A percentile compares a stretch with the other conserved stretches of the same genome.
phyloP scores from a whole-genome alignment of 2,888 invertebrate genomes.

The Drosophila fulvimacula region DNA sequence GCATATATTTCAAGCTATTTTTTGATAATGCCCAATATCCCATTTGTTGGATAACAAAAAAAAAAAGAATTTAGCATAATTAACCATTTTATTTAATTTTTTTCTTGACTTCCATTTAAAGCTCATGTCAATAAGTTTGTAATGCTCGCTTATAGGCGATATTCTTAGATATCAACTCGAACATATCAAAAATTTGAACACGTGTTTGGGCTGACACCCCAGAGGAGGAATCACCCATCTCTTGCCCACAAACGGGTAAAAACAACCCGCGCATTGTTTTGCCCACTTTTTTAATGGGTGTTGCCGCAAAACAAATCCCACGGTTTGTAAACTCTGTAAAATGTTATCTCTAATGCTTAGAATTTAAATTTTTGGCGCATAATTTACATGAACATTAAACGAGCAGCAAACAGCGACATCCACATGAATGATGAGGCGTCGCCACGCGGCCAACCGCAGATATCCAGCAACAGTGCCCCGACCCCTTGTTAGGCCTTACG shows the following conservation, averaged over 20 bases:
- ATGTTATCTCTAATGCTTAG: conserved; percentile 72
- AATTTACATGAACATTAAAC: conserved; percentile 78
- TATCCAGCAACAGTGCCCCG: conserved; percentile 42
- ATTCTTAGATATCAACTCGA: not conserved
- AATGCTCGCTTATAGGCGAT: conserved; percentile 32
- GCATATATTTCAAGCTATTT: not conserved
- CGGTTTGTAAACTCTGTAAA: conserved; percentile 73
- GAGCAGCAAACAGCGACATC: conserved; percentile 52
- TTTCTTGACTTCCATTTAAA: not conserved
- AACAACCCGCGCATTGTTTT: conserved; percentile 29
- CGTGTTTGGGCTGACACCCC: conserved; percentile 50
- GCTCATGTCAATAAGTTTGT: conserved; percentile 38
- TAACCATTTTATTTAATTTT: not conserved
- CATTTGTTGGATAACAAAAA: not conserved
- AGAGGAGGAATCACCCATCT: conserved; percentile 10
- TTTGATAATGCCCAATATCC: not conserved
- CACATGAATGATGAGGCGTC: conserved; percentile 77
- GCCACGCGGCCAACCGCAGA: conserved; percentile 77
- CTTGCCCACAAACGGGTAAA: not conserved
- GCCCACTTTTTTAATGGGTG: conserved; percentile 38
- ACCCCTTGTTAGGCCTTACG: conserved; percentile 28
- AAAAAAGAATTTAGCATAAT: not conserved
- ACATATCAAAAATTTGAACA: conserved; percentile 32
- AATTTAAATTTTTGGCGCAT: conserved; percentile 80
- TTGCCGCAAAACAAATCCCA: conserved; percentile 66